Conservation (phyloP, 1,140 invertebrate species). For the Anoplolepis gracilipes region DNA sequence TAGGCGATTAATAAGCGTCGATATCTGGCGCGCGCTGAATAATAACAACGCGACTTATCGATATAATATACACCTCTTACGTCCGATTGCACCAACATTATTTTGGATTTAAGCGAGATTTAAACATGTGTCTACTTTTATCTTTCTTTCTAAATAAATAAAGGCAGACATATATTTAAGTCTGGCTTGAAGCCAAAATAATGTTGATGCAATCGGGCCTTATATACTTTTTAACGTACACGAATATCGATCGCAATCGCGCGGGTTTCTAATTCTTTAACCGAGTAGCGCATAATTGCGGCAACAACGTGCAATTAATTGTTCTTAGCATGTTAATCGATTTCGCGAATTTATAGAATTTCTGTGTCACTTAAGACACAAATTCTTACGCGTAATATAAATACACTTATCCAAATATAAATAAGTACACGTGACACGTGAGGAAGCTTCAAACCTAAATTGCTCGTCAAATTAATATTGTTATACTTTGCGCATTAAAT, state of each 20-base stretch:
- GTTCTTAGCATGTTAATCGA: slow-evolving; percentile 30
- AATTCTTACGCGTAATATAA: slow-evolving; percentile 46
- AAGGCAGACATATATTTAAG: too few species aligned
- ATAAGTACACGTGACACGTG: slow-evolving; percentile 46
- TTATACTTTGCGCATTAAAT: slow-evolving; percentile 40
- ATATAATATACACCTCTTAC: slow-evolving; percentile 40
- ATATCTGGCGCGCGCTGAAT: slow-evolving; percentile 20
- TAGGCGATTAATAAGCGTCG: slow-evolving; percentile 55
- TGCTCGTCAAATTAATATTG: slow-evolving; percentile 35
- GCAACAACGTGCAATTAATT: slow-evolving; percentile 24
- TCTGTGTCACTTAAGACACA: neutral
- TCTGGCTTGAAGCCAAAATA: too few species aligned
- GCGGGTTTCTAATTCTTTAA: slow-evolving; percentile 64
- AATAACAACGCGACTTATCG: slow-evolving; percentile 46
- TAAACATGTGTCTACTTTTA: too few species aligned
- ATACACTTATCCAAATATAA: slow-evolving; percentile 50
- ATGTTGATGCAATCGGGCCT: too few species aligned
- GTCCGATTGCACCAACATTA: too few species aligned
- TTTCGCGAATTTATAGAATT: slow-evolving; percentile 27
- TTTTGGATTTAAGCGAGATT: too few species aligned
- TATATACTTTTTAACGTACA: slow-evolving; percentile 56
- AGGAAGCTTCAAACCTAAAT: slow-evolving; percentile 17
- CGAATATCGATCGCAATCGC: neutral
- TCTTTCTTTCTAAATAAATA: too few species aligned
- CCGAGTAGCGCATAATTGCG: slow-evolving; percentile 48